Percentiles rank a stretch among this genome's conserved stretches.
phyloP scores from a whole-genome alignment of 2,797 vertebrate genomes.

The Odontamblyopus rebecca region DNA sequence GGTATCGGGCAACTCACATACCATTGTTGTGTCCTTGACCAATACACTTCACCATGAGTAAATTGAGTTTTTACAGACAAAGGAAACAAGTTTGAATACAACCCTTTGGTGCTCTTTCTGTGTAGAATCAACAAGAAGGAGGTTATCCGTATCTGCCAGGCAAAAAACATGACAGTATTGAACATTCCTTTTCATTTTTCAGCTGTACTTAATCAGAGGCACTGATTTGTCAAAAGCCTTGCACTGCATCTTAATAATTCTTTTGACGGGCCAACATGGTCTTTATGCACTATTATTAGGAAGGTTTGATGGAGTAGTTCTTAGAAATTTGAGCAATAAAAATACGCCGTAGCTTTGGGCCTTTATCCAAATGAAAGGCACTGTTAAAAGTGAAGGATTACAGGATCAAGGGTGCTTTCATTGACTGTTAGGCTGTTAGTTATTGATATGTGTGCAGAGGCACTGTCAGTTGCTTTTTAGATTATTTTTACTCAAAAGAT shows the following conservation, averaged over 20 bases:
- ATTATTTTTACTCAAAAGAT: constrained; percentile 6
- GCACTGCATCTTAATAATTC: constrained; percentile 64
- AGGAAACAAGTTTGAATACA: background rate
- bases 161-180: constrained; percentile 62
- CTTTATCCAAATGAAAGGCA: constrained; percentile 26
- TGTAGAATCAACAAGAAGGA: constrained; percentile 43
- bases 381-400: constrained; percentile 30
- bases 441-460: background rate
- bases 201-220: constrained; percentile 65
- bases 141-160: constrained; percentile 71
- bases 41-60: background rate
- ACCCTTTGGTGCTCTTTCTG: background rate
- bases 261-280: constrained; percentile 59
- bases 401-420: constrained; percentile 13
- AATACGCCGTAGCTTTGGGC: constrained; percentile 21
- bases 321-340: constrained; percentile 36
- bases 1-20: background rate
- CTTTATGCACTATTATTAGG: constrained; percentile 46
- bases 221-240: constrained; percentile 55
- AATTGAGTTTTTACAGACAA: background rate
- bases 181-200: constrained; percentile 61
- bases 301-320: constrained; percentile 25
- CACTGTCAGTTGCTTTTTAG: background rate
- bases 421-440: constrained; percentile 10
- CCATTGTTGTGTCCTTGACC: background rate